A percentile compares a stretch with the other conserved stretches of the same genome.
phyloP scores from a whole-genome alignment of 2,797 vertebrate species.

The Glyptemys insculpta region DNA sequence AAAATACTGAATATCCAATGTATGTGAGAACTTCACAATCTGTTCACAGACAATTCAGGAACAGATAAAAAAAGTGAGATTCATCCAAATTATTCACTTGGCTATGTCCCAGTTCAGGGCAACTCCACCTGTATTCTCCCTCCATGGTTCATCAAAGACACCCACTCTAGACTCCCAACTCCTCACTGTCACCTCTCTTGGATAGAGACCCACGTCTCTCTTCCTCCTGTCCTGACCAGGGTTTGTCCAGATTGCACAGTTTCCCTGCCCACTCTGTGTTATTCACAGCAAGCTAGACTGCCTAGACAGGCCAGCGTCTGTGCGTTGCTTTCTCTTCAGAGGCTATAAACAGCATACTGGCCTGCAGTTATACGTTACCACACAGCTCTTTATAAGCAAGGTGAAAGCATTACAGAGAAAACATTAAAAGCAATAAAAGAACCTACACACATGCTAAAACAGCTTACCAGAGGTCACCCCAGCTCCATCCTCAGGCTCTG shows the following conservation, averaged over 20 bases:
- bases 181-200: neutral
- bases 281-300: neutral
- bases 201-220: neutral
- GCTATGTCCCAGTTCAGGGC: neutral
- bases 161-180: neutral
- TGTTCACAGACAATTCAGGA: neutral
- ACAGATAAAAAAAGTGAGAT: neutral
- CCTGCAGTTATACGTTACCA: neutral
- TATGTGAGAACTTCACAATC: neutral
- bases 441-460: neutral
- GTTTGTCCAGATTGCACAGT: neutral
- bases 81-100: neutral
- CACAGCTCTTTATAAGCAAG: neutral
- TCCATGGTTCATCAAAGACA: neutral
- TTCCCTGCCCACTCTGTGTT: neutral
- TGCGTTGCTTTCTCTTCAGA: neutral
- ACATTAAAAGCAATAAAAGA: neutral
- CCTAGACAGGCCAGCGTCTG: neutral
- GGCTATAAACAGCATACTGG: neutral
- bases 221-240: neutral
- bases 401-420: neutral
- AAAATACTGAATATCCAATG: neutral
- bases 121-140: neutral
- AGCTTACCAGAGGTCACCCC: neutral
- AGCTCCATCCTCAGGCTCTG: neutral